phyloP scores from a whole-genome alignment of 2,113 vertebrate genomes.

The Pelobates fuscus region DNA sequence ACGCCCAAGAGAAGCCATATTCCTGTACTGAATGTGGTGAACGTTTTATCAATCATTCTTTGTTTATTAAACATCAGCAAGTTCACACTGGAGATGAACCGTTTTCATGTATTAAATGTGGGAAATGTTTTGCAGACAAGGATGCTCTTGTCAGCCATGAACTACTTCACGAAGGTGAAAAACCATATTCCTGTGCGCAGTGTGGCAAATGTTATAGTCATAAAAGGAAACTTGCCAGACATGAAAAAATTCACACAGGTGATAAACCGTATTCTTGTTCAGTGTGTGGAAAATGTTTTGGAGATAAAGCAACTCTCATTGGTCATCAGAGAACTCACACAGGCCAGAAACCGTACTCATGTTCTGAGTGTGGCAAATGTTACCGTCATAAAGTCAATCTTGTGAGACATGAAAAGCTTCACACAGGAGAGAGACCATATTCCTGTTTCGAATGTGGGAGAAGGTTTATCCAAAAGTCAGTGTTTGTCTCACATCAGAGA shows the following conservation, averaged over 20 bases:
- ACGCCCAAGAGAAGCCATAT: constrained; percentile 57
- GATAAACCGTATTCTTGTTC: background rate
- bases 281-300: background rate
- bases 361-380: background rate
- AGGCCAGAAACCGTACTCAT: background rate
- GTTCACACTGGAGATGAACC: background rate
- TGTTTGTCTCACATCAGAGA: background rate
- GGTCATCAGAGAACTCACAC: background rate
- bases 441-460: background rate
- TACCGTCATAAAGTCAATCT: background rate
- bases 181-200: constrained; percentile 4
- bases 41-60: constrained; percentile 19
- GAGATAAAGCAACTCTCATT: background rate
- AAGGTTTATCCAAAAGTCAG: background rate
- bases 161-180: background rate
- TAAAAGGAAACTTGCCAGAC: constrained; percentile 7
- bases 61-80: constrained; percentile 17
- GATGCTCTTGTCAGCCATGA: background rate
- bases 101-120: background rate
- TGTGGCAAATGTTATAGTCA: constrained; percentile 1
- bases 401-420: background rate
- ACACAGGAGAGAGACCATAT: background rate
- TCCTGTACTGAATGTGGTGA: background rate
- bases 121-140: background rate
- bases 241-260: constrained; percentile 6